Evolutionary conservation across 92 coral and sea anemone genomes (phyloP).

Genomic region (Hydrozoanthus gracilis): DNA sequence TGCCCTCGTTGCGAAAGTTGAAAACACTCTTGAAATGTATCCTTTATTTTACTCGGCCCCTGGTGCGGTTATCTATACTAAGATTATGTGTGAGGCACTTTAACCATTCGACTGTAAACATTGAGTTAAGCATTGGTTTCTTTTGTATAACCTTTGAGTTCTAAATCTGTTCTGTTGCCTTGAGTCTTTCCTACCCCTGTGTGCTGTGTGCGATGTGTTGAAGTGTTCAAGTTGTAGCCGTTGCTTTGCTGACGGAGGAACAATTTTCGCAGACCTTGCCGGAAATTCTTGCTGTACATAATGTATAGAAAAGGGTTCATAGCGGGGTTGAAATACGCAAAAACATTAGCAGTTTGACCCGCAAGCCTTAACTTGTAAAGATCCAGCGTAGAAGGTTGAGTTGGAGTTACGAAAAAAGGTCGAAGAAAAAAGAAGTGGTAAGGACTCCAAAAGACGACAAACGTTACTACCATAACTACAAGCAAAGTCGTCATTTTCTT

Average conservation of each 20-base stretch:
- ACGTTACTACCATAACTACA: constrained; percentile 18
- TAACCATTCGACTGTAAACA: too few species aligned
- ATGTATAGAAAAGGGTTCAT: constrained; percentile 30
- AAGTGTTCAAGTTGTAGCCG: not conserved
- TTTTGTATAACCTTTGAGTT: too few species aligned
- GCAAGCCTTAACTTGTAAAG: constrained; percentile 43
- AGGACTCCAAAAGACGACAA: constrained; percentile 59
- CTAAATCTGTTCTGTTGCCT: too few species aligned
- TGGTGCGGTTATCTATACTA: too few species aligned
- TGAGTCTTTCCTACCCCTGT: not conserved
- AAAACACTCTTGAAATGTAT: too few species aligned
- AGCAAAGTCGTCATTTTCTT: constrained; percentile 14
- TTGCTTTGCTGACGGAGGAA: not conserved
- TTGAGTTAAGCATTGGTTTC: too few species aligned
- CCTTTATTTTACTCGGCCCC: too few species aligned
- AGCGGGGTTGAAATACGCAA: constrained; percentile 26
- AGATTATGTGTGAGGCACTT: too few species aligned
- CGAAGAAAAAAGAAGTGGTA: constrained; percentile 39
- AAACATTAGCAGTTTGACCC: not conserved
- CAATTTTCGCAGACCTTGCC: constrained; percentile 17
- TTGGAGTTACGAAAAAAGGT: constrained; percentile 16
- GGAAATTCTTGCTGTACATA: constrained; percentile 30
- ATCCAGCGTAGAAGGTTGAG: not conserved
- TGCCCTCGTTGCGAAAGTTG: too few species aligned
- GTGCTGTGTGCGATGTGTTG: not conserved